Evolutionary conservation across 2,797 vertebrate genomes (phyloP).

Genomic region (Strix occidentalis): DNA sequence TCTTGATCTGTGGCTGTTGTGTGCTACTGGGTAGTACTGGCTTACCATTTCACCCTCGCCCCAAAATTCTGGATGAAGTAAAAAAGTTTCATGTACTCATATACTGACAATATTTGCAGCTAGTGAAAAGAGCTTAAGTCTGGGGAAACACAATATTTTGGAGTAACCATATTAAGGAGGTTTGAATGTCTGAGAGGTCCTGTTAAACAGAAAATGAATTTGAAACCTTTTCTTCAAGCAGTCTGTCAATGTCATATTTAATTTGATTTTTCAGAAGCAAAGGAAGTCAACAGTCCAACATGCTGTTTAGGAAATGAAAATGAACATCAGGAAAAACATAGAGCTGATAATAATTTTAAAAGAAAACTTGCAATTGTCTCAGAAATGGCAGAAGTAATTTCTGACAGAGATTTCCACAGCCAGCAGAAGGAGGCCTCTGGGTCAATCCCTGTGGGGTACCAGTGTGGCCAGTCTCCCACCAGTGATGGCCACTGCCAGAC

Average conservation of each 20-base stretch:
- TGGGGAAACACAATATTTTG: neutral
- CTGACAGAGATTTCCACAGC: neutral
- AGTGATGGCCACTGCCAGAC: neutral
- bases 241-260: neutral
- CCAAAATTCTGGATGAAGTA: neutral
- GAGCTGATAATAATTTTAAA: neutral
- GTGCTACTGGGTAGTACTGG: neutral
- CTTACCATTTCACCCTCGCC: neutral
- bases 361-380: neutral
- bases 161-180: neutral
- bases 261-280: neutral
- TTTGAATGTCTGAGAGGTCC: neutral
- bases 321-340: neutral
- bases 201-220: neutral
- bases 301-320: neutral
- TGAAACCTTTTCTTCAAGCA: neutral
- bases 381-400: neutral
- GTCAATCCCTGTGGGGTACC: neutral
- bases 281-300: neutral
- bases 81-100: neutral
- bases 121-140: neutral
- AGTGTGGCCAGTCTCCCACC: fast-evolving
- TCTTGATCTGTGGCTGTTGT: neutral
- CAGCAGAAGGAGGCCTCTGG: neutral
- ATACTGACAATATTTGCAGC: neutral